Base-by-base conservation (phyloP, 2,888 invertebrate genomes). In the Mantis religiosa region DNA sequence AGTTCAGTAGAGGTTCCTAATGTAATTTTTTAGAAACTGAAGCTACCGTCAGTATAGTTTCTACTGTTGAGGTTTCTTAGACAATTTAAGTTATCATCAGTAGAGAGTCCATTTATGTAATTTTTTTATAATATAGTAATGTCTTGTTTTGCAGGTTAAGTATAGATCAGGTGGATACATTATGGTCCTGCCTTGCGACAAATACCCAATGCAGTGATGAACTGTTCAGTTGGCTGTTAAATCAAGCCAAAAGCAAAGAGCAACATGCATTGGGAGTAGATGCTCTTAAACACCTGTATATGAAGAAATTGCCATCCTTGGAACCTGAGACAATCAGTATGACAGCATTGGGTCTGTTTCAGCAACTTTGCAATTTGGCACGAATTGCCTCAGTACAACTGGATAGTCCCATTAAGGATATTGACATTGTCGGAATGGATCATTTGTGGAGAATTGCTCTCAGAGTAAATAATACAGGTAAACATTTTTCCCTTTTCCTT, bases 391-490 rank as follows among this genome's bases (percentile, higher is more conserved):
- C 97, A 2, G 96, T 96, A 14, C 95, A 96, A 91, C 95, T 95
- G 91, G 95, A 95, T 87, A 93, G 94, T 1, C 91, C 93, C 7
- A 90, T 92, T n/a, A 91, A 92, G 27, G 93, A 93, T 90, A 92
- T 93, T 54, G 96, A 96, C 93, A 96, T 96, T 47, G 95, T 97
- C 25, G 98, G 98, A 25, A 98, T 98, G 97, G 97, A 98, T 93
- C 98, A 98, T 91, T 94, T 98, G 91, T 99, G 98, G 98, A 97
- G 97, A 93, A 98, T 99, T 90, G 98, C 98, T 0, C 94, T 99
- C 7, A 94, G 97, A 91, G 98, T 98, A 2, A 96, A 96, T 91
- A 98, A 97, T 92, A 98, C 98, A 89, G 96, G 96, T 96, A 41
- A 41, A 41, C 41, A 41, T 9, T 41, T 41, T 34, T 2, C 12